Evolutionary conservation across 64 coral and sea anemone genomes (phyloP).

Genomic region (Stylophora pistillata): DNA sequence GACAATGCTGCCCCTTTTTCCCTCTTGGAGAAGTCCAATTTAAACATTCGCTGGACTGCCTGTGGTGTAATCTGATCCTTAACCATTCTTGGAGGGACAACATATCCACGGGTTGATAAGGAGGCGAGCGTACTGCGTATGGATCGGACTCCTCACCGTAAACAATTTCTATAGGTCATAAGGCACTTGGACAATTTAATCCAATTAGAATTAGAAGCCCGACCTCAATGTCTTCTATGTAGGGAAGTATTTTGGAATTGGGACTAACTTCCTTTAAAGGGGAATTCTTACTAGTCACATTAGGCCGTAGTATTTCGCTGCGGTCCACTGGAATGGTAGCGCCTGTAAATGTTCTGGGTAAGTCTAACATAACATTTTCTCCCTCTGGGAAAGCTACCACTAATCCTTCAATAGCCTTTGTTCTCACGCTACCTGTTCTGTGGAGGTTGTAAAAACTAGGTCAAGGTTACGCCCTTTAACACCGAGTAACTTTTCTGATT

Average conservation of each 20-base stretch:
- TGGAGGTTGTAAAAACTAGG: too few relatives aligned
- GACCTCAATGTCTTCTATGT: slow-evolving; percentile 65
- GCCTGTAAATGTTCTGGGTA: slow-evolving; percentile 22
- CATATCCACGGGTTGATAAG: too few relatives aligned
- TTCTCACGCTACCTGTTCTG: slow-evolving; percentile 36
- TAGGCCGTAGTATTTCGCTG: slow-evolving; percentile 65
- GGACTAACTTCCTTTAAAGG: slow-evolving; percentile 43
- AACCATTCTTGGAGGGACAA: too few relatives aligned
- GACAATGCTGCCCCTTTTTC: slow-evolving; percentile 54
- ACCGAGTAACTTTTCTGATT: too few relatives aligned
- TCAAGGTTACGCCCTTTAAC: too few relatives aligned
- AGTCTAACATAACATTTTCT: too few relatives aligned
- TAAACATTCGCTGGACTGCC: slow-evolving; percentile 32
- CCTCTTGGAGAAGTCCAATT: slow-evolving; percentile 69
- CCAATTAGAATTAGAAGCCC: slow-evolving; percentile 81
- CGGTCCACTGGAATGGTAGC: slow-evolving; percentile 59
- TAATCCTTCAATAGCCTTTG: slow-evolving; percentile 50
- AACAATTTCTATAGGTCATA: slow-evolving; percentile 64
- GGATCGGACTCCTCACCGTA: slow-evolving; percentile 44
- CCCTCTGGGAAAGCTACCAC: neutral
- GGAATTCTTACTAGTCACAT: slow-evolving; percentile 10
- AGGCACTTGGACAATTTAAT: slow-evolving; percentile 61
- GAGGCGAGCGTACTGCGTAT: slow-evolving; percentile 58
- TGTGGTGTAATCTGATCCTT: slow-evolving; percentile 30
- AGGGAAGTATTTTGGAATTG: slow-evolving; percentile 19